A percentile compares a stretch with the other conserved stretches of the same genome.
Evolutionary conservation across 2,113 vertebrate species (phyloP).

Genomic region (Desmodus rotundus): DNA sequence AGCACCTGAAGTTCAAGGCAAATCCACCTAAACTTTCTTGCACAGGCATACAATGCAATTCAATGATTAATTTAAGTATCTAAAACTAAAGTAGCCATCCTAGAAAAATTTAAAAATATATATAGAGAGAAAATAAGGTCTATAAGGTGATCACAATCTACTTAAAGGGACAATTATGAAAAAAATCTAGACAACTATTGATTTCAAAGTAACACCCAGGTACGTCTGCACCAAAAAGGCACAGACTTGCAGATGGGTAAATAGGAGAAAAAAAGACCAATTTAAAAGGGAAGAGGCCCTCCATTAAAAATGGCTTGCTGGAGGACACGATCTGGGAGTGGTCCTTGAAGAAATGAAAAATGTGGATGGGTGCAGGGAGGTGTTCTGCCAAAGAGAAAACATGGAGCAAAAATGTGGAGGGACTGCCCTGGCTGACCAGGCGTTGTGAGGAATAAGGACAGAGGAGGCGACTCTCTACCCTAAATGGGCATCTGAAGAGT

Average conservation of each 20-base stretch:
- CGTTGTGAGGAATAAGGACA: rapidly evolving
- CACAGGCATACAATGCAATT: not conserved
- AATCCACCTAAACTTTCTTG: not conserved
- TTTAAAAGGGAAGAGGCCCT: rapidly evolving
- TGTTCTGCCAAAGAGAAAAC: not conserved
- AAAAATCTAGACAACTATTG: not conserved
- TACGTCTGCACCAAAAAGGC: not conserved
- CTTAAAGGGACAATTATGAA: not conserved
- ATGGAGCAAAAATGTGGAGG: not conserved
- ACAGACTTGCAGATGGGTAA: not conserved
- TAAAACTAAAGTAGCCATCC: not conserved
- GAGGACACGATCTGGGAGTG: not conserved
- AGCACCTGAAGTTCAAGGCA: not conserved
- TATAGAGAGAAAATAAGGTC: not conserved
- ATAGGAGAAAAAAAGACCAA: not conserved
- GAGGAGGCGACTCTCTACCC: no score
- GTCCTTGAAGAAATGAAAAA: not conserved
- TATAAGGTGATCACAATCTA: not conserved
- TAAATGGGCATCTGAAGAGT: not conserved
- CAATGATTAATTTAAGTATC: not conserved
- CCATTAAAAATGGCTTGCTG: not conserved
- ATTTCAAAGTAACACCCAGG: not conserved
- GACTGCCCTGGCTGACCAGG: rapidly evolving
- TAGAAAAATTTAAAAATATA: not conserved
- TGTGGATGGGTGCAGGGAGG: not conserved